Conservation (phyloP, 2,888 invertebrate species). For the Exocentrus adspersus region DNA sequence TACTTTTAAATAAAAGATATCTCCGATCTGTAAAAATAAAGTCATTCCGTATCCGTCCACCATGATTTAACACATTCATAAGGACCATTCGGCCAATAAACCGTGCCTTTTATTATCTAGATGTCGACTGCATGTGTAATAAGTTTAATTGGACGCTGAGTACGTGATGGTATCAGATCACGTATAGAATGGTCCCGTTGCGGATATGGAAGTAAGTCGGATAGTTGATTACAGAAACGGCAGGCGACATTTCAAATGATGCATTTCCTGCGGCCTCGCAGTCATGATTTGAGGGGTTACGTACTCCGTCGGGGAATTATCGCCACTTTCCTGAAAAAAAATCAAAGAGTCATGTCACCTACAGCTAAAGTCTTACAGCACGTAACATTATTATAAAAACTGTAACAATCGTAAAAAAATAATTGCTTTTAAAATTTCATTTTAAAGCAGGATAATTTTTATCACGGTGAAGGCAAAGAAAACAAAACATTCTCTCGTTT, state of each 20-base stretch:
- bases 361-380: neutral
- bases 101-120: slow-evolving; percentile 15
- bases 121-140: slow-evolving; percentile 24
- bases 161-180: slow-evolving; percentile 35
- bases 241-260: slow-evolving; percentile 48
- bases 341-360: no score
- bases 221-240: slow-evolving; percentile 46
- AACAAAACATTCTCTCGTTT: no score
- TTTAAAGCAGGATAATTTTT: no score
- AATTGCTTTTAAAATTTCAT: no score
- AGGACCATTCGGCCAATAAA: slow-evolving; percentile 10
- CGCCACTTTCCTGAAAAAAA: no score
- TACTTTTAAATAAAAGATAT: neutral
- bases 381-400: neutral
- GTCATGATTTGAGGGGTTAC: slow-evolving; percentile 16
- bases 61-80: slow-evolving; percentile 7
- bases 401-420: neutral
- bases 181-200: slow-evolving; percentile 37
- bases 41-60: slow-evolving; percentile 4
- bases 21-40: neutral
- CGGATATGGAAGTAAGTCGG: slow-evolving; percentile 51
- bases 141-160: slow-evolving; percentile 29
- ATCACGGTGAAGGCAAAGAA: no score
- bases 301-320: neutral
- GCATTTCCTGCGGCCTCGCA: slow-evolving; percentile 43